Percentiles rank a stretch among this genome's conserved stretches.
phyloP scores from a whole-genome alignment of 2,888 invertebrate genomes.

The Tenthredo livida region DNA sequence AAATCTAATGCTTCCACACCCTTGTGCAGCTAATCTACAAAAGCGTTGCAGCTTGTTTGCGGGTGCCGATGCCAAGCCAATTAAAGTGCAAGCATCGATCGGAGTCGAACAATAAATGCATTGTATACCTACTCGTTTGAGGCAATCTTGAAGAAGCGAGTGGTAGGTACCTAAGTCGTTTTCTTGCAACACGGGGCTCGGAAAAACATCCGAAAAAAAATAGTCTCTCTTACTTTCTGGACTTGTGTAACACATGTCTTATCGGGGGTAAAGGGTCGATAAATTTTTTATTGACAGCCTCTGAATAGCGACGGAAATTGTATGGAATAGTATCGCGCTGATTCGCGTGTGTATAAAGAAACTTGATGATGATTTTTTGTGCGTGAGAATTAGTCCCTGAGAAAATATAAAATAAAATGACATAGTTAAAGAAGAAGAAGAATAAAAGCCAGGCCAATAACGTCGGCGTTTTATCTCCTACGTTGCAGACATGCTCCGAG shows the following conservation, averaged over 20 bases:
- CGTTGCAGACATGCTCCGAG: background rate
- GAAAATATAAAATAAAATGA: background rate
- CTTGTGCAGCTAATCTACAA: background rate
- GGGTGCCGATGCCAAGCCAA: background rate
- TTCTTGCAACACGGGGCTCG: background rate
- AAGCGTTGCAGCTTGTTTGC: background rate
- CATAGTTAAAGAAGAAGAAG: background rate
- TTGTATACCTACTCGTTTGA: background rate
- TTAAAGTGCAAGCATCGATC: background rate
- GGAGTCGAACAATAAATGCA: background rate
- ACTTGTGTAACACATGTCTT: background rate
- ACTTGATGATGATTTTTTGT: background rate
- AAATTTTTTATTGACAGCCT: background rate
- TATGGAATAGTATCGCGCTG: background rate
- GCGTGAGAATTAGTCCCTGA: background rate
- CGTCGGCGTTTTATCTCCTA: background rate
- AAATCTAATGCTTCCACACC: background rate
- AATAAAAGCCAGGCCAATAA: background rate
- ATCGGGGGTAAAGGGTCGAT: background rate
- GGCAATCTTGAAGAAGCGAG: background rate
- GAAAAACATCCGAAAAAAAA: background rate
- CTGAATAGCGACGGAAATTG: background rate
- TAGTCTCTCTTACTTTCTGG: background rate
- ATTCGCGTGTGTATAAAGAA: background rate
- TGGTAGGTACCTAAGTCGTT: background rate